These are phyloP conservation scores for Hemibagrus wyckioides DNA, from an alignment of 2,113 vertebrate species.

Conservation along the genomic window DNA sequence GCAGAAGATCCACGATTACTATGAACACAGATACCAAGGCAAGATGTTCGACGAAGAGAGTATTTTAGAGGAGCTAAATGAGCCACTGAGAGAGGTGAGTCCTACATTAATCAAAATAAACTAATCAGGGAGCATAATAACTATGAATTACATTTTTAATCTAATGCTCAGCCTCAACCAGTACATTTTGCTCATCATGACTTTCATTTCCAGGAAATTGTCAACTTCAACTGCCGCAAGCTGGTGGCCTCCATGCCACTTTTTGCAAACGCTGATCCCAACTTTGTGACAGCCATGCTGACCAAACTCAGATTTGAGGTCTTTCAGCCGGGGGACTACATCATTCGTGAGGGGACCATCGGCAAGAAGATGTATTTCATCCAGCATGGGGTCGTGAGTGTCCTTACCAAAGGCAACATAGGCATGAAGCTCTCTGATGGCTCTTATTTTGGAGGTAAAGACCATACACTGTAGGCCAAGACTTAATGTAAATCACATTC, in stretches of 20 bases:
- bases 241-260: constrained; percentile 97
- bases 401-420: constrained; percentile 86
- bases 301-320: constrained; percentile 97
- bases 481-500: not conserved
- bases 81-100: constrained; percentile 88
- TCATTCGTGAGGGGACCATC: constrained; percentile 92
- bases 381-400: constrained; percentile 87
- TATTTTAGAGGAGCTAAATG: constrained; percentile 93
- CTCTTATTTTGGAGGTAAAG: constrained; percentile 94
- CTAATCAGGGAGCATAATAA: not conserved
- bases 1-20: constrained; percentile 97
- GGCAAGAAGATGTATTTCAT: constrained; percentile 99
- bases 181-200: not conserved
- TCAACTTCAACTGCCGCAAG: constrained; percentile 98
- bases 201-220: constrained; percentile 80
- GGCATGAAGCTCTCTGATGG: constrained; percentile 94
- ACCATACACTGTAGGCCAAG: not conserved
- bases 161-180: not conserved
- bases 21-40: constrained; percentile 96
- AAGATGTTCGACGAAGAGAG: constrained; percentile 99
- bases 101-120: not conserved
- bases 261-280: constrained; percentile 96
- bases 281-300: constrained; percentile 96
- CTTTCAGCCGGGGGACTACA: constrained; percentile 93
- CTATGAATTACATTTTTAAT: not conserved